Evolutionary conservation across 2,888 invertebrate species (phyloP), one percentile per base, ranked within the genome.

Genomic region (Alloplasta piceator): DNA sequence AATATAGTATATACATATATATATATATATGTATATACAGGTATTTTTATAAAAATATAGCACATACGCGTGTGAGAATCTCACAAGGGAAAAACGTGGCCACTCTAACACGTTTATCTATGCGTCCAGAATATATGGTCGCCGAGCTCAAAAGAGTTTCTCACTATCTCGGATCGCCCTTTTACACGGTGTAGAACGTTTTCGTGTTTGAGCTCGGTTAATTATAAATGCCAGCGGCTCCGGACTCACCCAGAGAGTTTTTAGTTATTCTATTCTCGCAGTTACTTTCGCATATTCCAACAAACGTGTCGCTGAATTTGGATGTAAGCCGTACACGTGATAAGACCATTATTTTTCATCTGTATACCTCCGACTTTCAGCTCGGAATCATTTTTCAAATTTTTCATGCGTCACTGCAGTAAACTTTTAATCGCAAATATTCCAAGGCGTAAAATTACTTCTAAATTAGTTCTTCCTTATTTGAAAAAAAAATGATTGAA

Each of bases 191-290:
- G 36, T 67, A 46, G 52, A 67, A 72, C 39, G 66, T 66, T 80
- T 80, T 68, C 76, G 67, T 80, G 80, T 63, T 67, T 7, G 14
- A 50, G 10, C 38, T 56, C 72, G 48, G 72, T 80, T 76, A 80
- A 76, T 75, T 67, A 76, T 46, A 39, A 9, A 39, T 36, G 38
- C 55, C 55, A 63, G 41, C 26, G n/a, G 6, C 52, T 36, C 26
- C 38, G 43, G 43, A 7, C 60, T 58, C 12, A 39, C 48, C 39
- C 7, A 16, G 26, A 41, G 16, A 41, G 43, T 36, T 38, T 76
- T 72, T 67, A 26, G 26, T 26, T 26, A 55, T 72, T 48, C 36
- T 46, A 4, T 14, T 46, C 39, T 63, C 16, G 41, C 39, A 48
- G 5, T 38, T 41, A 60, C 39, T 14, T 43, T 39, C 26, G 10